phyloP scores from a whole-genome alignment of 2,797 vertebrate genomes.

The Distichodus sexfasciatus region DNA sequence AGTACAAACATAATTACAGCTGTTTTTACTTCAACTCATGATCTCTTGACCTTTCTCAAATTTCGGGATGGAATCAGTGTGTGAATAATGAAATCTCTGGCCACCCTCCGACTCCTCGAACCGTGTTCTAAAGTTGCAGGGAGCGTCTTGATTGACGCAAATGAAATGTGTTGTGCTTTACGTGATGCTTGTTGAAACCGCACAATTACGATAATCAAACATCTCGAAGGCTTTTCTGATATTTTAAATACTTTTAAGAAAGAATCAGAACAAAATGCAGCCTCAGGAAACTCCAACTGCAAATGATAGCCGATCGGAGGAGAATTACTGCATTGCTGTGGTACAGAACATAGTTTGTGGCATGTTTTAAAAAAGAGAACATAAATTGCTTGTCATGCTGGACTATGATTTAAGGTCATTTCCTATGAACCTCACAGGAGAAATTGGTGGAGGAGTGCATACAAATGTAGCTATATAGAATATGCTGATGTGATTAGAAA shows the following conservation, averaged over 20 bases:
- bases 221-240: slow-evolving; percentile 1
- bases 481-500: not conserved
- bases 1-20: slow-evolving; percentile 57
- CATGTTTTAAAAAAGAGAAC: not conserved
- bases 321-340: not conserved
- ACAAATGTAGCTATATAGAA: slow-evolving; percentile 3
- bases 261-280: not conserved
- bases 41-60: slow-evolving; percentile 51
- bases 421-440: not conserved
- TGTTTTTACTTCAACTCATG: slow-evolving; percentile 54
- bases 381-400: not conserved
- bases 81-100: slow-evolving; percentile 19
- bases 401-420: not conserved
- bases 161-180: slow-evolving; percentile 15
- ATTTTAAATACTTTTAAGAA: not conserved
- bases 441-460: not conserved
- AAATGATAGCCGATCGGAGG: slow-evolving; percentile 2
- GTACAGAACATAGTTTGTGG: not conserved
- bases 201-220: slow-evolving; percentile 9
- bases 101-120: slow-evolving; percentile 20
- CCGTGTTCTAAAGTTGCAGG: slow-evolving; percentile 24
- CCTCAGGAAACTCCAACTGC: slow-evolving; percentile 1
- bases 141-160: slow-evolving; percentile 25
- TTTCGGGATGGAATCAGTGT: slow-evolving; percentile 42
- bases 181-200: slow-evolving; percentile 10